Evolutionary conservation across 2,797 vertebrate genomes (phyloP), one percentile per base, ranked within the genome.

Genomic region (Myiothlypis coronata): DNA sequence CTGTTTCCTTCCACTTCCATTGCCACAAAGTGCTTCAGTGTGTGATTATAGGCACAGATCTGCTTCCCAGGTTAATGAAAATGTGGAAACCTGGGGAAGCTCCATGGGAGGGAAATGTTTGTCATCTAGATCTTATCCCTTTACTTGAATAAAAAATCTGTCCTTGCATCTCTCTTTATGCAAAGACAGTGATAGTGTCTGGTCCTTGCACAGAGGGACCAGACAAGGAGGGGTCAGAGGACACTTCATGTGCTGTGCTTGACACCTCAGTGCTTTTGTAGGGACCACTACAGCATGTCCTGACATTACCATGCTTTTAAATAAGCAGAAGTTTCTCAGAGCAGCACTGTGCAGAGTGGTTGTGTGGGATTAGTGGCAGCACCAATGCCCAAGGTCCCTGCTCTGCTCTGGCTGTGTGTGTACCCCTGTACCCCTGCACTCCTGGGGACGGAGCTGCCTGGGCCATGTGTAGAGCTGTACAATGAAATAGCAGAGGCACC

Each of bases 241-340:
- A 56, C 2, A 0, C 17, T 39, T 74, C 2, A 4, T 17, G 53
- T 61, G 13, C 55, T 61, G 22, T 78, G 13, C 55, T 61, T 39
- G 30, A 50, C 18, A 9, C 8, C 11, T 61, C 13, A 9, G 35
- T 43, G 47, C 30, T 75, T 35, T 69, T 0, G 0, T 2, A 15
- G 56, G 37, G 11, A 35, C 26, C 13, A 9, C 22, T 26, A 14
- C 13, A 81, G 44, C 26, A 19, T 35, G 69, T 39, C 34, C 15
- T 69, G 56, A 43, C 24, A 44, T 56, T 32, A 12, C 26, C 7
- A 2, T n/a, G 53, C 23, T 61, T 72, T 61, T 41, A 56, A 67
- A 24, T 6, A n/a, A 47, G 47, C 26, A 56, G 60, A 53, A 47
- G 34, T 70, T 76, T 30, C 27, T 64, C 39, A 57, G 22, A 46